phyloP scores from a whole-genome alignment of 2,113 vertebrate species.

The Anas platyrhynchos region DNA sequence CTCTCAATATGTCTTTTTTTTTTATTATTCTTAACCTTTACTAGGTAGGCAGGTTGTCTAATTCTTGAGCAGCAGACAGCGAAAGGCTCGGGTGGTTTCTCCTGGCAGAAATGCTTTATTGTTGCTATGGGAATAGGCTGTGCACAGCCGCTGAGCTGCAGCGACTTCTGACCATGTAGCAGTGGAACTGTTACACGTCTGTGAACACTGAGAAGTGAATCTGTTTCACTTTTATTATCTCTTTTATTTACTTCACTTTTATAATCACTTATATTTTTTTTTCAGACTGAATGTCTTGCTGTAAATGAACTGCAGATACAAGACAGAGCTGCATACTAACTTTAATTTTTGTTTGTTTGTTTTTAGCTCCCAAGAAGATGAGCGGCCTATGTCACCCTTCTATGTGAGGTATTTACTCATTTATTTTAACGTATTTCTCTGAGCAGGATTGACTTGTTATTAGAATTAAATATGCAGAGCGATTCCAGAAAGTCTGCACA shows the following conservation, averaged over 20 bases:
- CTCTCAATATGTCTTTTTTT: neutral
- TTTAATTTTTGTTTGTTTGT: constrained; percentile 35
- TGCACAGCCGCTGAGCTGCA: neutral
- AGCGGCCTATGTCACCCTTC: constrained; percentile 91
- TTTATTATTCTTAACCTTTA: neutral
- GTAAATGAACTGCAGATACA: neutral
- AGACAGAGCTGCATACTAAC: constrained; percentile 53
- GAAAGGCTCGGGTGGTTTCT: neutral
- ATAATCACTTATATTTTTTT: neutral
- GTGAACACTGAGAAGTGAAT: neutral
- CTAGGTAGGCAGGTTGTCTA: neutral
- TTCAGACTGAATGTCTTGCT: neutral
- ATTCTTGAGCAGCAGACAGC: neutral
- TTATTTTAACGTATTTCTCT: constrained; percentile 2
- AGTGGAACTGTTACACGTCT: neutral
- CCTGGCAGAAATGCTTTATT: neutral
- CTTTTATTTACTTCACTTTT: neutral
- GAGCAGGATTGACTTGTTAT: neutral
- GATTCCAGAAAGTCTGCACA: neutral
- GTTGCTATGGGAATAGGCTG: constrained; percentile 35
- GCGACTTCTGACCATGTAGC: neutral
- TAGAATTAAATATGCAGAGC: neutral
- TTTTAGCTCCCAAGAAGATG: constrained; percentile 88
- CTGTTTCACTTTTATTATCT: neutral
- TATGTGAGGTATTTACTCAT: constrained; percentile 86